Conservation (phyloP, 2,113 vertebrate species). For the Phrynocephalus versicolor region DNA sequence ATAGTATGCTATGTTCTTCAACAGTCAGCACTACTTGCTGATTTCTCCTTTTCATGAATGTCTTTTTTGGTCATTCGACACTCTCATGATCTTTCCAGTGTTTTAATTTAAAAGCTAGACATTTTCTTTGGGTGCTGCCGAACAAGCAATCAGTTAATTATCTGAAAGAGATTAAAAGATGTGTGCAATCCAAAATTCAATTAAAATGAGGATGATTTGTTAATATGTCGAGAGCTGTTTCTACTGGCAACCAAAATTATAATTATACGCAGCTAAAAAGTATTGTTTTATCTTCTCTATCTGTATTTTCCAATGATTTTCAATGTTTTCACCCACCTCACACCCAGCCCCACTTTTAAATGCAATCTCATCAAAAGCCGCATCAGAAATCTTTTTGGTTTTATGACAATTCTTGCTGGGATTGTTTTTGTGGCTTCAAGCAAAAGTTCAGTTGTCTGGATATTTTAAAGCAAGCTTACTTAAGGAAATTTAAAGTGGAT, state of each 20-base stretch:
- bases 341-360: not conserved
- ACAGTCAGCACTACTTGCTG: not conserved
- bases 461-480: constrained; percentile 34
- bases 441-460: constrained; percentile 42
- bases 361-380: constrained; percentile 6
- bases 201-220: constrained; percentile 48
- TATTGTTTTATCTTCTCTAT: constrained; percentile 47
- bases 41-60: not conserved
- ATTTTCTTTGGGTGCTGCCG: constrained; percentile 49
- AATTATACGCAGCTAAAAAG: constrained; percentile 34
- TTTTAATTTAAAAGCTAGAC: constrained; percentile 47
- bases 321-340: not conserved
- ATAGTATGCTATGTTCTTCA: constrained; percentile 18
- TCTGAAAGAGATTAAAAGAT: constrained; percentile 51
- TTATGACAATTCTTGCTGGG: constrained; percentile 11
- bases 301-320: constrained; percentile 30
- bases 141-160: constrained; percentile 64
- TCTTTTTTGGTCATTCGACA: constrained; percentile 24
- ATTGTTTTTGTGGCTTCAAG: not conserved
- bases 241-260: constrained; percentile 42
- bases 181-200: constrained; percentile 49
- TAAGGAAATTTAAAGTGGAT: constrained; percentile 1
- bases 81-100: constrained; percentile 32
- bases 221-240: constrained; percentile 51
- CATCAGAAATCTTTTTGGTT: constrained; percentile 4